Base-by-base conservation (phyloP, 2,888 invertebrate species). In the Troilus luridus region DNA sequence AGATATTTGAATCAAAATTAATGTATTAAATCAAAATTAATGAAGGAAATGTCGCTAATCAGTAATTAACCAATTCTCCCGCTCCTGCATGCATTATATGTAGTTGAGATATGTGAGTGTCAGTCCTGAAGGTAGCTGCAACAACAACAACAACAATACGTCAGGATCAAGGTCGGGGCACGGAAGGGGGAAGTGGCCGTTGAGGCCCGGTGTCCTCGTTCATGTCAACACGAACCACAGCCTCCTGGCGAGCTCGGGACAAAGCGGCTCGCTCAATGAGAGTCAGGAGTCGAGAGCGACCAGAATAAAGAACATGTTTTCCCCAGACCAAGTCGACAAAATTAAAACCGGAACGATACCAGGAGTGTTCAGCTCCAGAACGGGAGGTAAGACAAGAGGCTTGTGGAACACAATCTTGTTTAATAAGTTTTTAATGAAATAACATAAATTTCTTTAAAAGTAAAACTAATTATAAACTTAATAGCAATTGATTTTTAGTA, bases 121-220 rank as follows among this genome's bases (percentile, higher is more conserved):
- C 91, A 92, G 92, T 91, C 92, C 92, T 64, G 92, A 92, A 91
- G 92, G 91, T 91, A 91, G 88, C 91, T 91, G 91, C 90, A 91
- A 90, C 89, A 92, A 92, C 92, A 92, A 92, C 91, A 92, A 92
- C 91, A 91, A 92, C 91, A 91, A 90, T 89, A 81, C 62, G 14
- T 85, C 90, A 41, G 91, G 91, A 85, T 58, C 81, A 62, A 88
- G 85, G 41, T 56, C 58, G 24, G 62, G 54, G 2, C 56, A 81
- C 10, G 85, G 90, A 19, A 59, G 90, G 54, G 92, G 92, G 88
- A 92, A 97, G 94, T 98, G 98, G 98, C 98, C 98, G 14, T 94
- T 98, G 92, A 97, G 97, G 93, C 98, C 98, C 6, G 98, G 98
- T 90, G 98, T 98, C 91, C 95, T 98, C 93, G 97, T 98, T 89